Evolutionary conservation across 2,888 invertebrate genomes (phyloP), one percentile per base, ranked within the genome.

Genomic region (Callimorpha dominula): DNA sequence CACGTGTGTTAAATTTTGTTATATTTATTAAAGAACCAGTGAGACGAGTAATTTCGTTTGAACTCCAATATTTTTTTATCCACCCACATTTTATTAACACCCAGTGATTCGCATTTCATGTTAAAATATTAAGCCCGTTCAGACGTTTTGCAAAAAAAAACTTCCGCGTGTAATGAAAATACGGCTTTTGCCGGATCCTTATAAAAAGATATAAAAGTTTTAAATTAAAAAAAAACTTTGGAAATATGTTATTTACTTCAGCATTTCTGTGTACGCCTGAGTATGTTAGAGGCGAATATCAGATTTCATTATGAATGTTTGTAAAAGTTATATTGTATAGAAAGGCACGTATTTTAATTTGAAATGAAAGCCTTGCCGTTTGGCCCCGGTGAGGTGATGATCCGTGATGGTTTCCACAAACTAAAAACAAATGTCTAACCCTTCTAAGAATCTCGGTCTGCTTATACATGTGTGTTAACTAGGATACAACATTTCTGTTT

Each of bases 111-210:
- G 74, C 78, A 75, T 81, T 78, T 72, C 72, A 79, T 78, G 78
- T 78, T 81, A 81, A 82, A 81, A 82, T 84, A 82, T 86, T 83
- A 86, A 83, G 79, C 80, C 80, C 67, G 78, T 80, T 81, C 79
- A 73, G 79, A 75, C 71, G 71, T 75, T 81, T 69, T 71, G 64
- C 65, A 65, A 57, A 74, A 57, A 74, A 82, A 82, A 77, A 71
- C 76, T 78, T 84, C 74, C 77, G 72, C 63, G 50, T 79, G 70
- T 82, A 79, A 82, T 79, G 79, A 79, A 82, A 82, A 81, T 68
- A 75, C 74, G 71, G 75, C 46, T 73, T 75, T 75, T 68, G n/a
- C 52, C 9, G 70, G 76, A 66, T 72, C 46, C 68, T 63, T 72
- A 66, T 70, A 76, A 80, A 84, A 70, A 71, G 42, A 77, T 84